These are phyloP conservation scores for Tenthredo amoena DNA, from an alignment of 2,888 invertebrate genomes.

Conservation along the genomic window DNA sequence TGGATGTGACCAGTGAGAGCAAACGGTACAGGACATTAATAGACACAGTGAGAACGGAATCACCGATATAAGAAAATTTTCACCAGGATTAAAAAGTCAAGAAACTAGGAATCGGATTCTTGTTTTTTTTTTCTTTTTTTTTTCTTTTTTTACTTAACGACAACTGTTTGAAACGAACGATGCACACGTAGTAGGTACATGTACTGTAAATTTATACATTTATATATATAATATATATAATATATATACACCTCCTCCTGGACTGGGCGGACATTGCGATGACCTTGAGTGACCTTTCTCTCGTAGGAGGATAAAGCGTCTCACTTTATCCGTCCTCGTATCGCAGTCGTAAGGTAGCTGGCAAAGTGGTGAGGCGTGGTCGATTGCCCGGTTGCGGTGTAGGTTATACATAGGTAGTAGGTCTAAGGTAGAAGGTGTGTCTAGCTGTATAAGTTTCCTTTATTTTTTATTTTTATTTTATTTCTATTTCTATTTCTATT, in stretches of 20 bases:
- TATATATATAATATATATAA: background rate
- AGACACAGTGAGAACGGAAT: too few species aligned
- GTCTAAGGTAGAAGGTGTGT: background rate
- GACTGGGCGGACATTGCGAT: conserved; percentile 45
- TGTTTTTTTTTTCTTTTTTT: background rate
- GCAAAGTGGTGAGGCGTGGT: conserved; percentile 76
- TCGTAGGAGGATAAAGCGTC: conserved; percentile 48
- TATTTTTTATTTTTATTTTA: too few species aligned
- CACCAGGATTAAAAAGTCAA: too few species aligned
- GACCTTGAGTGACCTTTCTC: conserved; percentile 48
- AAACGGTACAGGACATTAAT: too few species aligned
- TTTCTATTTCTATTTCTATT: too few species aligned
- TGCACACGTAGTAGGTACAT: background rate
- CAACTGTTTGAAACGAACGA: background rate
- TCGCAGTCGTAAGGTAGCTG: conserved; percentile 64
- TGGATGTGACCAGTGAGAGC: too few species aligned
- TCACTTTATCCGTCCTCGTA: conserved; percentile 49
- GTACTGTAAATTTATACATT: background rate
- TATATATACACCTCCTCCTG: background rate
- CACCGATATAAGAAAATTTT: background rate
- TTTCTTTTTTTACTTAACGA: background rate
- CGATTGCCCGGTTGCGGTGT: conserved; percentile 73
- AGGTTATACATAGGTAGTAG: conserved; percentile 20
- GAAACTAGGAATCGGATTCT: background rate
- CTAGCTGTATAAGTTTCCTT: background rate